phyloP scores from a whole-genome alignment of 1,140 invertebrate genomes.

The Achatina immaculata region DNA sequence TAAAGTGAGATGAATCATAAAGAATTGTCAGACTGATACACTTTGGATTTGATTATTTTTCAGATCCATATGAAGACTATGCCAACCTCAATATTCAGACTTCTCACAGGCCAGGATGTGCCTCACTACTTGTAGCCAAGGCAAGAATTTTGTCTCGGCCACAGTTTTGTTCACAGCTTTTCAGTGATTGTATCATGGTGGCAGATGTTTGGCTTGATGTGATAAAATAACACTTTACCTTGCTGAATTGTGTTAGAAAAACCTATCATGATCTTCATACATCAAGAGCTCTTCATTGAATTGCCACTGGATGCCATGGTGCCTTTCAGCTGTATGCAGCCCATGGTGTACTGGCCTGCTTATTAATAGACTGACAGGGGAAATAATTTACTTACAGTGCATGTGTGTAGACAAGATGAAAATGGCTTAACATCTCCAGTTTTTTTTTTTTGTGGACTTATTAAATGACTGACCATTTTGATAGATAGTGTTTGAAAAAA shows the following conservation, averaged over 20 bases:
- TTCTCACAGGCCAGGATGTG: conserved; percentile 98
- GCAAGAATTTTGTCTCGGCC: not conserved
- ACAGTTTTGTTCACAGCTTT: not conserved
- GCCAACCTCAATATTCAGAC: conserved; percentile 99
- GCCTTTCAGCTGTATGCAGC: not conserved
- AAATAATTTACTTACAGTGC: no score
- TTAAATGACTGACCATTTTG: no score
- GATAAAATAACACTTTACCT: not conserved
- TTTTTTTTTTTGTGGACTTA: no score
- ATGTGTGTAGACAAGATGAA: no score
- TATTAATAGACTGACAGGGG: not conserved
- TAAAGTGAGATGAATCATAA: no score
- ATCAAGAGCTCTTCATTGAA: not conserved
- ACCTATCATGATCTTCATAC: not conserved
- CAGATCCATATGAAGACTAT: conserved; percentile 99
- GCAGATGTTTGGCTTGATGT: no score
- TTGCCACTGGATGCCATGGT: not conserved
- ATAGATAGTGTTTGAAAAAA: no score
- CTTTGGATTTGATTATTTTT: no score
- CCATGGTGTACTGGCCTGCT: not conserved
- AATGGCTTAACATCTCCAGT: no score
- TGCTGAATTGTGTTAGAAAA: not conserved
- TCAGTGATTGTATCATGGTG: no score
- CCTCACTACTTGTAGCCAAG: conserved; percentile 90
- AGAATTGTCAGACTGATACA: no score